Conservation (phyloP, 2,113 vertebrate species). For the Gorsachius goisagi region DNA sequence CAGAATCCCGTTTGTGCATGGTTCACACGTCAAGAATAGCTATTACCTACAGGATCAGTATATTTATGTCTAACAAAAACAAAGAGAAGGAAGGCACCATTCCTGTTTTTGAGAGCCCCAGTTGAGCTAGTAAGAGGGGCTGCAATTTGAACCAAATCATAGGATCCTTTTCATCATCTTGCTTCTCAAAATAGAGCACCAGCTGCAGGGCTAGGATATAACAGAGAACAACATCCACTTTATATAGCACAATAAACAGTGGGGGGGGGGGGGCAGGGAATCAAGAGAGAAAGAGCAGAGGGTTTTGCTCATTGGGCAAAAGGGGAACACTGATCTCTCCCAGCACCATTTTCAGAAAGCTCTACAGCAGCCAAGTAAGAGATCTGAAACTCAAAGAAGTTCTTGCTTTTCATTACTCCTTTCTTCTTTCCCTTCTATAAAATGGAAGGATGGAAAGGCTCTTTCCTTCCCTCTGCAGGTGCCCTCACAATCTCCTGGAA, state of each 20-base stretch:
- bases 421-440: background rate
- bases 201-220: background rate
- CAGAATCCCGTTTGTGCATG: background rate
- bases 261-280: background rate
- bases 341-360: background rate
- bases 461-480: background rate
- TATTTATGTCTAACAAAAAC: background rate
- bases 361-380: background rate
- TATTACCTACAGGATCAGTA: background rate
- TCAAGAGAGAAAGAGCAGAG: background rate
- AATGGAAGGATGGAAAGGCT: background rate
- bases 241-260: background rate
- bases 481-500: background rate
- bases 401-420: background rate
- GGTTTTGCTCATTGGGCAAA: background rate
- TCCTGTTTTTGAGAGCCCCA: background rate
- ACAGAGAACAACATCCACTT: background rate
- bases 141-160: background rate
- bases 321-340: background rate
- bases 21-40: background rate
- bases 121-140: background rate
- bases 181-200: constrained; percentile 1
- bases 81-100: background rate
- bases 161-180: background rate
- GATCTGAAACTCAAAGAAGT: background rate